A percentile compares a stretch with the other conserved stretches of the same genome.
These are phyloP conservation scores for Zhuqinia jingwanae DNA, from an alignment of 2,888 invertebrate species.

Conservation along the genomic window DNA sequence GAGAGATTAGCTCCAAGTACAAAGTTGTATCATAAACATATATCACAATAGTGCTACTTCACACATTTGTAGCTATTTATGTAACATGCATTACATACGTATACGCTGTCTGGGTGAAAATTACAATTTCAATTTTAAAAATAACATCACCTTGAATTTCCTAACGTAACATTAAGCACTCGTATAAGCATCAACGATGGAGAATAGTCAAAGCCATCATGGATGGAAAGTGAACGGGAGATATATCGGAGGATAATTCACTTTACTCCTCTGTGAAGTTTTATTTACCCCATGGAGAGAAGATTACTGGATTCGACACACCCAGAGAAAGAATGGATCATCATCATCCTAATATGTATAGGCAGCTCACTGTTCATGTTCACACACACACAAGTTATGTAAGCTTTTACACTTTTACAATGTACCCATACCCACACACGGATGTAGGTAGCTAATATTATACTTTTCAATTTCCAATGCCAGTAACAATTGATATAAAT, in stretches of 20 bases:
- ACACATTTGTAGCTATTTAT: neutral
- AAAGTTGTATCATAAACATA: neutral
- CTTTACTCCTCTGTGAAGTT: constrained; percentile 1
- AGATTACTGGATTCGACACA: constrained; percentile 75
- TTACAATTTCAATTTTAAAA: constrained; percentile 14
- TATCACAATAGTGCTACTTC: neutral
- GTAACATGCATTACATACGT: neutral
- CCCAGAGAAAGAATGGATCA: constrained; percentile 49
- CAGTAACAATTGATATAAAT: neutral
- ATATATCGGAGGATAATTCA: neutral
- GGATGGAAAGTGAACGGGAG: neutral
- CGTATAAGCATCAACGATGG: neutral
- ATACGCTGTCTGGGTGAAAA: constrained; percentile 12
- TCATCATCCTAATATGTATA: no score
- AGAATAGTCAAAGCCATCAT: no score
- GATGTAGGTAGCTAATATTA: constrained; percentile 24
- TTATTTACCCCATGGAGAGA: constrained; percentile 73
- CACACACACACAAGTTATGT: constrained; percentile 16
- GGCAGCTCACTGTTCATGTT: constrained; percentile 23
- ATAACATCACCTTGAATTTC: constrained; percentile 5
- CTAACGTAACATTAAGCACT: neutral
- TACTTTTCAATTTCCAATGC: constrained; percentile 41
- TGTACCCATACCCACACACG: neutral
- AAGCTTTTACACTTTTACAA: neutral
- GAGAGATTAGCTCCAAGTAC: neutral